phyloP scores from a whole-genome alignment of 2,888 invertebrate genomes.

The Mesodorylaimus sp. region DNA sequence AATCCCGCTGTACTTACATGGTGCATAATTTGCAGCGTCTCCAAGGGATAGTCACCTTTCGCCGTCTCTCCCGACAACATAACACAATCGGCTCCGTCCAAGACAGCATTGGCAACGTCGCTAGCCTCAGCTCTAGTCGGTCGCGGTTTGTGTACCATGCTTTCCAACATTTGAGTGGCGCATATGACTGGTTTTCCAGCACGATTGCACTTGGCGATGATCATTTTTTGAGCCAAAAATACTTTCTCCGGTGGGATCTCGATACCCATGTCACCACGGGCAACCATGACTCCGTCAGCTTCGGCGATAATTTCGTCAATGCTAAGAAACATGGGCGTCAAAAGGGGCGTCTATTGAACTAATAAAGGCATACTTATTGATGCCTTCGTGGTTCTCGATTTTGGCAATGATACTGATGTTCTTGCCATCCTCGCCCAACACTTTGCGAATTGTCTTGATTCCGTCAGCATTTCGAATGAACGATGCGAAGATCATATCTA shows the following conservation, averaged over 20 bases:
- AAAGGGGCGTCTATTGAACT: background rate
- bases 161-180: conserved; percentile 89
- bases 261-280: conserved; percentile 88
- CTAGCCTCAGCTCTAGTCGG: conserved; percentile 88
- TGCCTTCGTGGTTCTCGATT: conserved; percentile 12
- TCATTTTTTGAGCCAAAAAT: conserved; percentile 89
- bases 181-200: conserved; percentile 92
- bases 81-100: conserved; percentile 93
- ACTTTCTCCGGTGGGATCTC: conserved; percentile 90
- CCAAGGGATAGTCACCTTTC: conserved; percentile 83
- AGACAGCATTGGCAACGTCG: conserved; percentile 89
- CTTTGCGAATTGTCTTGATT: conserved; percentile 7
- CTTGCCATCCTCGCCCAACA: conserved; percentile 11
- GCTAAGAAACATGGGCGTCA: conserved; percentile 18
- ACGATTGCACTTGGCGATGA: conserved; percentile 89
- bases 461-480: conserved; percentile 11
- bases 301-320: conserved; percentile 78
- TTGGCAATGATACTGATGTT: conserved; percentile 11
- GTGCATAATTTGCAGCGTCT: conserved; percentile 48
- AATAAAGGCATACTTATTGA: conserved; percentile 36
- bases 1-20: too few relatives aligned
- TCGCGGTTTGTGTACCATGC: conserved; percentile 93
- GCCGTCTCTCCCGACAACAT: conserved; percentile 99
- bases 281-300: conserved; percentile 95
- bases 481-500: conserved; percentile 13